phyloP scores from a whole-genome alignment of 2,113 vertebrate species.

The Megatriorchis doriae region DNA sequence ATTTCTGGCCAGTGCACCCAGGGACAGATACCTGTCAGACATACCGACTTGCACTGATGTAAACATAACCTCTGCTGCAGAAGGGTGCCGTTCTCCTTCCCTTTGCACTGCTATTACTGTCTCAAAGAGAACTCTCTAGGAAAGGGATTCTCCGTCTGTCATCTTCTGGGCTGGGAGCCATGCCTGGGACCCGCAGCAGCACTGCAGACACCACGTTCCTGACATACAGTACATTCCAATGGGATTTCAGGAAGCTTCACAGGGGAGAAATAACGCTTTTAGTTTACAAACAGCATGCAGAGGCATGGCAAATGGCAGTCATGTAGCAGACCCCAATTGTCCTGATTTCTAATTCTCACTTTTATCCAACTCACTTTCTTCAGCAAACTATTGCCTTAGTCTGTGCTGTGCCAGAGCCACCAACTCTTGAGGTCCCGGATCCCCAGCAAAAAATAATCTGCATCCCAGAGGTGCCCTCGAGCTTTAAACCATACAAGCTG shows the following conservation, averaged over 20 bases:
- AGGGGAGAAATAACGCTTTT: background rate
- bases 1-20: background rate
- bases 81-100: background rate
- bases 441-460: background rate
- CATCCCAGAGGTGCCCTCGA: background rate
- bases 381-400: background rate
- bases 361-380: background rate
- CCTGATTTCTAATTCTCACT: background rate
- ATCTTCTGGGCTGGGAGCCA: background rate
- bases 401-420: background rate
- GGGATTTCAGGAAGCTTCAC: background rate
- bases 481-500: background rate
- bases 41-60: fast-evolving
- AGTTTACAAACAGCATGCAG: background rate
- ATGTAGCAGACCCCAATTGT: background rate
- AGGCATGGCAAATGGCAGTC: background rate
- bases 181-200: background rate
- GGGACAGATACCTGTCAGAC: background rate
- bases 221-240: background rate
- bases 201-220: fast-evolving
- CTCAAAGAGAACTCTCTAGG: background rate
- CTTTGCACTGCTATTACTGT: background rate
- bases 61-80: background rate
- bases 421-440: background rate
- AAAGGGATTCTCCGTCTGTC: background rate